These are phyloP conservation scores for Periparus ater DNA, from an alignment of 2,797 vertebrate genomes.

Conservation along the genomic window DNA sequence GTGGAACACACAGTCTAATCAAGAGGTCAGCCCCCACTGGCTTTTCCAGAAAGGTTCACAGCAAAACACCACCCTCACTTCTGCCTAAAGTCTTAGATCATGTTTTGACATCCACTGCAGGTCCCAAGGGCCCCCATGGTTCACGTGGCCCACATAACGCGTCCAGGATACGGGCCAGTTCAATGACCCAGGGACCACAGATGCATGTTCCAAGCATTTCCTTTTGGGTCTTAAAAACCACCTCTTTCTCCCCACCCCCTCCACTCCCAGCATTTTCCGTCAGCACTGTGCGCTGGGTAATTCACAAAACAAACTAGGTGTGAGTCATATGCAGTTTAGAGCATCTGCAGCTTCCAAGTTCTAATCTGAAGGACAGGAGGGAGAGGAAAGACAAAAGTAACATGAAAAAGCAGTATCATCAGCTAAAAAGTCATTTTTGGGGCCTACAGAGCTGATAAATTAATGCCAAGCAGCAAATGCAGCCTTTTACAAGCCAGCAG, in stretches of 20 bases:
- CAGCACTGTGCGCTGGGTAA: background rate
- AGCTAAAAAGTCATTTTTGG: background rate
- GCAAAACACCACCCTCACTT: background rate
- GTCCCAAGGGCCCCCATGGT: background rate
- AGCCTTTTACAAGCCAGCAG: background rate
- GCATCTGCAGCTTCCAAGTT: conserved; percentile 18
- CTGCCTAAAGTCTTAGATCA: background rate
- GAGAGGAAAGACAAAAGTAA: background rate
- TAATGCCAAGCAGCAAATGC: background rate
- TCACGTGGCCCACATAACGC: fast-evolving
- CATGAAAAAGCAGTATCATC: background rate
- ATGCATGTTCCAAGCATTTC: background rate
- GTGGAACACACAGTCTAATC: fast-evolving
- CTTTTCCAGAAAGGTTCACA: background rate
- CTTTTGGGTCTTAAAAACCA: background rate
- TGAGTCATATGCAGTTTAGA: conserved; percentile 35
- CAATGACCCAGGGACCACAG: background rate
- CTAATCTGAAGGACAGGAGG: background rate
- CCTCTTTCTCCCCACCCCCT: background rate
- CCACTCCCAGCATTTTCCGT: background rate
- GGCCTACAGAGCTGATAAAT: background rate
- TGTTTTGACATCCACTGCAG: background rate
- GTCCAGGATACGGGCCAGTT: background rate
- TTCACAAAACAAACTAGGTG: conserved; percentile 34
- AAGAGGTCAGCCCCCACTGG: background rate